Conservation (phyloP, 2,113 vertebrate genomes). For the Tylochromis polylepis region DNA sequence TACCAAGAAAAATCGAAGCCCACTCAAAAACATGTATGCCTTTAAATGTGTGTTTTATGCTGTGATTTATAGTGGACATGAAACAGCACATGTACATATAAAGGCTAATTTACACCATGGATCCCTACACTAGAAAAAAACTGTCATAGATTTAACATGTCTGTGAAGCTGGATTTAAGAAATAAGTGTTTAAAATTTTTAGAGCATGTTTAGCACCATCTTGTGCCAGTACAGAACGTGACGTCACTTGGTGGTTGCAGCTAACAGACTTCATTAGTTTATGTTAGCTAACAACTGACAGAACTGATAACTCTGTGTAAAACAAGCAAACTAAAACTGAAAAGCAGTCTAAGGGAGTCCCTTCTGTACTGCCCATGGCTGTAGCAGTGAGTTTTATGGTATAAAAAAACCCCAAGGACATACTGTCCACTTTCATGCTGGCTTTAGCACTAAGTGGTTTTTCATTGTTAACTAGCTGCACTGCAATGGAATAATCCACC, state of each 20-base stretch:
- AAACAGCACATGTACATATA: neutral
- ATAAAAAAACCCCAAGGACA: neutral
- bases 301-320: neutral
- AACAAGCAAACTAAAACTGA: neutral
- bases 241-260: neutral
- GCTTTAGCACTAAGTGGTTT: neutral
- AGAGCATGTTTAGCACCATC: neutral
- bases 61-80: neutral
- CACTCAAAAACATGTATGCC: no score
- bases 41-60: no score
- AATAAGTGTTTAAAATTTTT: neutral
- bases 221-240: neutral
- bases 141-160: neutral
- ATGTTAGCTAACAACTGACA: neutral
- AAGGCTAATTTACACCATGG: neutral
- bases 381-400: neutral
- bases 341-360: neutral
- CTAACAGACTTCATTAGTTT: neutral
- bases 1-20: no score
- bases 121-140: neutral
- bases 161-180: neutral
- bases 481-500: neutral
- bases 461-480: neutral
- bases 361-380: neutral
- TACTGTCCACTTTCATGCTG: neutral